Evolutionary conservation across 1,140 invertebrate species (phyloP), one percentile per base, ranked within the genome.

Genomic region (Akabosia matsudoensis): DNA sequence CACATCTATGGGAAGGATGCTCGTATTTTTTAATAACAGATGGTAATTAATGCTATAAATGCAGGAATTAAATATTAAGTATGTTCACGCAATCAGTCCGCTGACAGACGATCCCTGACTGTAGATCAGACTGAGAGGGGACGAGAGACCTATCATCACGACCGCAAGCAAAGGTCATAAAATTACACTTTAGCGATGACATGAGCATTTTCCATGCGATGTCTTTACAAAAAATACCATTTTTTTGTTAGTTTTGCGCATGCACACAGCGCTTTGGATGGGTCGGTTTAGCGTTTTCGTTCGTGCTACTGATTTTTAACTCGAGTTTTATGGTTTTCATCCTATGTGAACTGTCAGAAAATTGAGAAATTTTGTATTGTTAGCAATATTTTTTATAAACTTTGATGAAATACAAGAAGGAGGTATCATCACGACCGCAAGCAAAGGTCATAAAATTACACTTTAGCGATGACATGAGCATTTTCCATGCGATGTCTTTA

Each of bases 41-140:
- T 30, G 22, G 61, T 67, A 67, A 67, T 67, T 67, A 67, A 67
- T 67, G 61, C 61, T 67, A 67, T 61, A 61, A 45, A 45, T 30
- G 61, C 61, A 67, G 61, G 61, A 67, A 67, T 67, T 67, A 67
- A 67, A 31, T 67, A 67, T 67, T 67, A 67, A 67, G n/a, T 67
- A 30, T 30, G 61, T 67, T 67, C 61, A 67, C 61, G 61, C 61
- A 67, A 67, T 67, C 26, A 28, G 13, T 67, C 61, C 61, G 30
- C 28, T 67, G 61, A 4, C 28, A 16, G 24, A 31, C 26, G n/a
- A 31, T 13, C 4, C 3, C n/a, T 67, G 54, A 30, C 30, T n/a
- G n/a, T n/a, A n/a, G n/a, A 7, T 67, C 61, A 31, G 26, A 67
- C 4, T 30, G 61, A 67, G 28, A 31, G 10, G n/a, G 54, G 54